A percentile compares a stretch with the other conserved stretches of the same genome.
Evolutionary conservation across 2,888 invertebrate genomes (phyloP).

Genomic region (Apoderus coryli): DNA sequence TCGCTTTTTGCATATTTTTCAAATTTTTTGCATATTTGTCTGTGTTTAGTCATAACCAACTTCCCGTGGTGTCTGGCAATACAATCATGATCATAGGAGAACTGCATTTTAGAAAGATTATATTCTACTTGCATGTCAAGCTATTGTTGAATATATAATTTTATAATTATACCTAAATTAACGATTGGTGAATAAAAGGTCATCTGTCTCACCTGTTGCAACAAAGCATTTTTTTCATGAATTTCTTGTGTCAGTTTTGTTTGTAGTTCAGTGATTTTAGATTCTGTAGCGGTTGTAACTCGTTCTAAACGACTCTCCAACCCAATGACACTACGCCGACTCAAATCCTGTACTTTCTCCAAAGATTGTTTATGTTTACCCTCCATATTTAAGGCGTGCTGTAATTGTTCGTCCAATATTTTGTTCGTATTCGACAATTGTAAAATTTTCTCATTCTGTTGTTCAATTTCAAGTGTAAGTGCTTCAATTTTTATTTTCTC

Average conservation of each 20-base stretch:
- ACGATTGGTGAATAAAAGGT: no score
- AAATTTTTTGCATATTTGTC: no score
- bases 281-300: slow-evolving; percentile 33
- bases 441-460: slow-evolving; percentile 34
- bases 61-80: no score
- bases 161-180: no score
- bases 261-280: slow-evolving; percentile 28
- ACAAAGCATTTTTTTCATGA: slow-evolving; percentile 17
- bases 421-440: slow-evolving; percentile 29
- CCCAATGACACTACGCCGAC: slow-evolving; percentile 46
- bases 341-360: slow-evolving; percentile 47
- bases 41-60: no score
- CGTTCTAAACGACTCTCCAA: slow-evolving; percentile 38
- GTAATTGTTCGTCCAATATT: slow-evolving; percentile 30
- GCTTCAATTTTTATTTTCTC: slow-evolving; percentile 38
- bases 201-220: no score
- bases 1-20: no score
- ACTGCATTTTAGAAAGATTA: no score
- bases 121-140: no score
- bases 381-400: slow-evolving; percentile 30
- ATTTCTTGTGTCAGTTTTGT: slow-evolving; percentile 28
- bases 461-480: slow-evolving; percentile 31
- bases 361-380: slow-evolving; percentile 25
- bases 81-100: no score
- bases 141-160: no score